A percentile compares a stretch with the other conserved stretches of the same genome.
phyloP scores from a whole-genome alignment of 2,113 vertebrate species.

The Psophia crepitans region DNA sequence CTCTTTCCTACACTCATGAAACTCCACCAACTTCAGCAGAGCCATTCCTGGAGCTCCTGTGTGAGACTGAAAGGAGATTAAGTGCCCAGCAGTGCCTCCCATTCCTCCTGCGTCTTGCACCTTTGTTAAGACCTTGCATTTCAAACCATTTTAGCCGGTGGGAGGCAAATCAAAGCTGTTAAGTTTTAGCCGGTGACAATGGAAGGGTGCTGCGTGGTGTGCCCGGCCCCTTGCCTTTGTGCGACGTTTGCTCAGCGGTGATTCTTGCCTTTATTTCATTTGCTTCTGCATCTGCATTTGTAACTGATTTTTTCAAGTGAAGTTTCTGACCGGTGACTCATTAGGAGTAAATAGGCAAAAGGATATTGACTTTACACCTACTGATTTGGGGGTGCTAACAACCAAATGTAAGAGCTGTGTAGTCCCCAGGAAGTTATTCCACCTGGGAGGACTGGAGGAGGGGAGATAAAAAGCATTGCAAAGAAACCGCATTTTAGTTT shows the following conservation, averaged over 20 bases:
- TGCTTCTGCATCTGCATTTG: conserved; percentile 54
- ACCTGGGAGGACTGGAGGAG: conserved; percentile 30
- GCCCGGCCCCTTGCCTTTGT: conserved; percentile 46
- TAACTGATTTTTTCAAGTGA: not conserved
- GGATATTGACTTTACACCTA: conserved; percentile 63
- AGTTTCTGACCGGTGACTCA: conserved; percentile 49
- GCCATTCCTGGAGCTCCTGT: conserved; percentile 29
- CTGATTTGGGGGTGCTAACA: conserved; percentile 65
- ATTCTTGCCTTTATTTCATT: conserved; percentile 51
- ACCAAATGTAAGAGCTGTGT: conserved; percentile 40
- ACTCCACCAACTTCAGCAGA: not conserved
- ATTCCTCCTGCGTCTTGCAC: conserved; percentile 57
- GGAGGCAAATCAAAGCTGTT: conserved; percentile 65
- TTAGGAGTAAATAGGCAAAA: conserved; percentile 57
- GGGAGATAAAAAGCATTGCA: not conserved
- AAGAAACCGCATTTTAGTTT: conserved; percentile 10
- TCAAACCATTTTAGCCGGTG: conserved; percentile 53
- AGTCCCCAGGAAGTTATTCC: conserved; percentile 7
- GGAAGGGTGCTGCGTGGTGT: conserved; percentile 33
- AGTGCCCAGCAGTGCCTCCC: conserved; percentile 53
- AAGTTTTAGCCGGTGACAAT: conserved; percentile 61
- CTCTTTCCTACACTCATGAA: not conserved
- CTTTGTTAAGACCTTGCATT: conserved; percentile 68
- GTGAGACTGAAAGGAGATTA: conserved; percentile 62
- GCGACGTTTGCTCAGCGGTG: not conserved